These are phyloP conservation scores for Megaceryle alcyon DNA, from an alignment of 2,797 vertebrate genomes.

Conservation along the genomic window DNA sequence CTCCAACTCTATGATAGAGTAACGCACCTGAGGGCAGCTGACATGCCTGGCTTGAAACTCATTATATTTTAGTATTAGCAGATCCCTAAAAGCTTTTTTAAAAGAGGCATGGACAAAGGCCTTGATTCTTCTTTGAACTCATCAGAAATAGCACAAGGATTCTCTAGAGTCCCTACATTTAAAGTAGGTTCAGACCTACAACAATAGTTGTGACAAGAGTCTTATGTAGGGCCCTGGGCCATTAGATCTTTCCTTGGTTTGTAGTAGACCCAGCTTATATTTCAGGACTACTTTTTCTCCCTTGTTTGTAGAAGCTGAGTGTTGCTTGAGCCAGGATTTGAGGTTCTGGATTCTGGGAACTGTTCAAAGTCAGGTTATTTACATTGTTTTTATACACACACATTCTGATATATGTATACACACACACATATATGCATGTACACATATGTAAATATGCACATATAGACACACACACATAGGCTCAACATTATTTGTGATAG, in stretches of 20 bases:
- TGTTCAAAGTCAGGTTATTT: neutral
- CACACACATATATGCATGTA: rapidly evolving
- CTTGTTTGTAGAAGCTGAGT: neutral
- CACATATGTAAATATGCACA: neutral
- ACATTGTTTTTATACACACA: neutral
- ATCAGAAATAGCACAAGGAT: neutral
- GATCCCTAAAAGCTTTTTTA: neutral
- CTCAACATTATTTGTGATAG: neutral
- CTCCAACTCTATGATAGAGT: neutral
- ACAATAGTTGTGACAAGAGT: neutral
- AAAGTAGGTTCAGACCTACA: neutral
- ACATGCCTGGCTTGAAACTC: neutral
- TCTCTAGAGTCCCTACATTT: neutral
- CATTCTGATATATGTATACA: neutral
- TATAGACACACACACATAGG: no score
- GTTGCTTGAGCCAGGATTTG: neutral
- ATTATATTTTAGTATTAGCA: neutral
- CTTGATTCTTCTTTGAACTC: neutral
- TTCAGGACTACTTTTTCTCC: neutral
- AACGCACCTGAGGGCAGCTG: neutral
- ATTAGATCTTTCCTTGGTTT: neutral
- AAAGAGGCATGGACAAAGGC: neutral
- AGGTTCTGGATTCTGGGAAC: neutral
- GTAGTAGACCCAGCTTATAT: neutral
- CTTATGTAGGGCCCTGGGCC: neutral